Evolutionary conservation across 2,888 invertebrate genomes (phyloP).

Genomic region (Camptogramma bilineatum): DNA sequence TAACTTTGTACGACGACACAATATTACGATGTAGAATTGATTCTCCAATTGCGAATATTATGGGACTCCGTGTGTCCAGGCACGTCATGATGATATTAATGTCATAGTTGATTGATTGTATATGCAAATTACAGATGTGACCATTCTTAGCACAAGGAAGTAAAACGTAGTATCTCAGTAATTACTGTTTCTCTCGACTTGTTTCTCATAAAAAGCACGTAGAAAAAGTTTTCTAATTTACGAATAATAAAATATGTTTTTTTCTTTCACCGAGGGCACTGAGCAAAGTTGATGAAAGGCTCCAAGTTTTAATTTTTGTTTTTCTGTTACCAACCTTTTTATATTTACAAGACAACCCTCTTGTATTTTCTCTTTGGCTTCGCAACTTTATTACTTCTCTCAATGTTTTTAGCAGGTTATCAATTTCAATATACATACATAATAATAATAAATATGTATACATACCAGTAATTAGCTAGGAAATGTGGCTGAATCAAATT

Average conservation of each 20-base stretch:
- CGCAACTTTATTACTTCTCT: slow-evolving; percentile 27
- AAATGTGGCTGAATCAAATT: background rate
- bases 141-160: slow-evolving; percentile 34
- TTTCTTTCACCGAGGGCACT: slow-evolving; percentile 65
- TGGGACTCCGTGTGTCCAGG: background rate
- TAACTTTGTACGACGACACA: too few species aligned
- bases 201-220: slow-evolving; percentile 63
- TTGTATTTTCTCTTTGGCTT: slow-evolving; percentile 56
- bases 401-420: slow-evolving; percentile 17
- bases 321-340: slow-evolving; percentile 71
- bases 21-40: too few species aligned
- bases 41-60: too few species aligned
- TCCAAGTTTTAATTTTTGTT: slow-evolving; percentile 76
- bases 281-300: slow-evolving; percentile 73
- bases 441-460: background rate
- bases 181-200: slow-evolving; percentile 58
- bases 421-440: slow-evolving; percentile 1
- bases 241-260: slow-evolving; percentile 77
- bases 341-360: slow-evolving; percentile 60
- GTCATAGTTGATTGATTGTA: slow-evolving; percentile 48
- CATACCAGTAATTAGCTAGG: too few species aligned
- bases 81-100: slow-evolving; percentile 13
- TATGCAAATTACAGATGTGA: slow-evolving; percentile 39
- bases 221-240: slow-evolving; percentile 79
- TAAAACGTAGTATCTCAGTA: slow-evolving; percentile 38